Base-by-base conservation (phyloP, 2,888 invertebrate genomes). In the Drosophila nr. perissopoda region DNA sequence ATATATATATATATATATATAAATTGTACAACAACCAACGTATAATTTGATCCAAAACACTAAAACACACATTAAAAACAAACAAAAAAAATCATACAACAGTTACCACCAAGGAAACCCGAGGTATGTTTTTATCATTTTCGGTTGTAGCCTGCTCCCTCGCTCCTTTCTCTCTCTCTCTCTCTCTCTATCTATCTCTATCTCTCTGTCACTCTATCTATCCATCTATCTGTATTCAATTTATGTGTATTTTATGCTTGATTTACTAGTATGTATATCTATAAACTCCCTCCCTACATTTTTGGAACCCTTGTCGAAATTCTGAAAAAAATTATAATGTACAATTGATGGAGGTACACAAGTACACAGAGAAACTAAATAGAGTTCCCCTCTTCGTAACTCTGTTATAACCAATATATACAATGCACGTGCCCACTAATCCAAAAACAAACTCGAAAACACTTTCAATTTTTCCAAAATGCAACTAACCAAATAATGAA, bases 101-200 rank as follows among this genome's bases (percentile, higher is more conserved):
- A 97, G 97, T 95, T 96, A 95, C 97, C 97, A 93, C 96, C 97
- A 94, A 95, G 97, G 94, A 96, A 96, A 95, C 97, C 97, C 92
- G 97, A 97, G 97, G 97, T 97, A 96, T 94, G 96, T 95, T 91
- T 83, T 83, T 76, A 71, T 75, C 51, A 67, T 73, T 87, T 83
- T 78, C 51, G 63, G 75, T 90, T 79, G 31, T 60, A 81, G 74
- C 87, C 76, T 87, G 87, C 83, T 78, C 78, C 88, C 83, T 85
- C 80, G 61, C 63, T 69, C 75, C 60, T 72, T 36, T 59, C 49
- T 69, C 38, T 57, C 48, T 70, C 16, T 49, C 16, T 56, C 51
- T 76, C 34, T 53, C 21, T 52, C 11, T 66, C 42, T 34, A 3
- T 60, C 51, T 61, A n/a, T 61, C 38, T 57, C 60, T 73, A 45